A percentile compares a stretch with the other conserved stretches of the same genome.
Evolutionary conservation across 2,888 invertebrate species (phyloP).

Genomic region (Brachycybe producta): DNA sequence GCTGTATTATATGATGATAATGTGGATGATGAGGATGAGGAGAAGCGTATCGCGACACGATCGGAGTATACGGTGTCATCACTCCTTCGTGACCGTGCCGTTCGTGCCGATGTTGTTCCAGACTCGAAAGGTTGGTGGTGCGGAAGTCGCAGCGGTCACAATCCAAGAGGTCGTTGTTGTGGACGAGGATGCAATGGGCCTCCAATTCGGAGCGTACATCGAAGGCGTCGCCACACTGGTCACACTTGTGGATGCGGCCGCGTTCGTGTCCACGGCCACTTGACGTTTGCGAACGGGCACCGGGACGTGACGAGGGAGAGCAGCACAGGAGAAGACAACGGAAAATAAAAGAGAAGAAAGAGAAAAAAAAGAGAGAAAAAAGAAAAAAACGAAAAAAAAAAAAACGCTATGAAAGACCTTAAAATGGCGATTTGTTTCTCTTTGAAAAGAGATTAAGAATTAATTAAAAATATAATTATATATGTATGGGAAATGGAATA

Average conservation of each 20-base stretch:
- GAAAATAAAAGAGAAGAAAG: background rate
- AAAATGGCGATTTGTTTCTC: too few relatives aligned
- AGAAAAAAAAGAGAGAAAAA: background rate
- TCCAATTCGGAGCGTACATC: conserved; percentile 27
- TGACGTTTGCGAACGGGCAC: background rate
- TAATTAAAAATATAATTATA: too few relatives aligned
- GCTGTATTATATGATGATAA: conserved; percentile 33
- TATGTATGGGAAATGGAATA: too few relatives aligned
- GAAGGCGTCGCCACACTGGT: conserved; percentile 28
- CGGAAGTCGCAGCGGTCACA: conserved; percentile 30
- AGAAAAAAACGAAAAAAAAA: background rate
- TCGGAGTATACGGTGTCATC: conserved; percentile 8
- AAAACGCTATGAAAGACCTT: background rate
- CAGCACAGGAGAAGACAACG: background rate
- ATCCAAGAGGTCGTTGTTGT: conserved; percentile 29
- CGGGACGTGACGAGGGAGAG: background rate
- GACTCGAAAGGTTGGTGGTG: conserved; percentile 28
- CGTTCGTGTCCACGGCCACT: conserved; percentile 15
- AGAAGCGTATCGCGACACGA: conserved; percentile 4
- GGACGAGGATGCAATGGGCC: conserved; percentile 27
- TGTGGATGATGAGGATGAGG: conserved; percentile 15
- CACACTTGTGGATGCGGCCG: conserved; percentile 24
- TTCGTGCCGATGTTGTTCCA: conserved; percentile 28
- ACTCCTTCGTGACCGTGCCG: conserved; percentile 23
- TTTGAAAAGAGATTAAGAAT: too few relatives aligned